Evolutionary conservation across 2,113 vertebrate genomes (phyloP), one percentile per base, ranked within the genome.

Genomic region (Oplegnathus fasciatus): DNA sequence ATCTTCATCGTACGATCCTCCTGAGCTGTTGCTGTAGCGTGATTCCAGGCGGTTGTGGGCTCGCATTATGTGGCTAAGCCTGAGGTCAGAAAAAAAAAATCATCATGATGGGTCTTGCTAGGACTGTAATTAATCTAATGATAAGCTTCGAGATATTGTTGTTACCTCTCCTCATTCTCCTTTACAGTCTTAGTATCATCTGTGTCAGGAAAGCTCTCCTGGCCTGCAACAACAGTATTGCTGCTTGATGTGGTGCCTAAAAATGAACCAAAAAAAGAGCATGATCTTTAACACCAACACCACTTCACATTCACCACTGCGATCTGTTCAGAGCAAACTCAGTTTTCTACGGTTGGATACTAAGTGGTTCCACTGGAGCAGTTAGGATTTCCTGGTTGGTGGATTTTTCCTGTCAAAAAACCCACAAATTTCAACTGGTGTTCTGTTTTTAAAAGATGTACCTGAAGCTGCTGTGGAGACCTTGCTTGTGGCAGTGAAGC

Each of bases 11-110:
- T 99, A 99, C 4, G 98, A 99, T 74, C 98, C 98, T 91, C 98
- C 98, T 0, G 98, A 99, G 88, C 98, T 99, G 91, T 98, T 99
- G 91, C 98, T 99, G 95, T 99, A 98, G 84, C 98, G 96, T 5
- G 98, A 99, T 80, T 99, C 98, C 44, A 99, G 95, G 8, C 97
- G 97, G 28, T 97, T 97, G 89, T 99, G 98, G 73, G 97, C 97
- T 93, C 97, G 96, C 89, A 96, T 95, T 62, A 96, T 86, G 79
- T 94, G 92, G 73, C 89, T 88, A 0, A 86, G 82, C 86, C 94
- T 95, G 73, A 77, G 40, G 30, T 82, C 26, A 86, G 37, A 80
- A 61, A 55, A 44, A 76, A 62, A 48, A 44, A 57, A 4, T 9
- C 0, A 79, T 78, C 4, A 64, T 17, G 1, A 57, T 34, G 9